A percentile compares a stretch with the other conserved stretches of the same genome.
These are phyloP conservation scores for Gnathonemus longibarbis DNA, from an alignment of 2,113 vertebrate species.

Conservation along the genomic window DNA sequence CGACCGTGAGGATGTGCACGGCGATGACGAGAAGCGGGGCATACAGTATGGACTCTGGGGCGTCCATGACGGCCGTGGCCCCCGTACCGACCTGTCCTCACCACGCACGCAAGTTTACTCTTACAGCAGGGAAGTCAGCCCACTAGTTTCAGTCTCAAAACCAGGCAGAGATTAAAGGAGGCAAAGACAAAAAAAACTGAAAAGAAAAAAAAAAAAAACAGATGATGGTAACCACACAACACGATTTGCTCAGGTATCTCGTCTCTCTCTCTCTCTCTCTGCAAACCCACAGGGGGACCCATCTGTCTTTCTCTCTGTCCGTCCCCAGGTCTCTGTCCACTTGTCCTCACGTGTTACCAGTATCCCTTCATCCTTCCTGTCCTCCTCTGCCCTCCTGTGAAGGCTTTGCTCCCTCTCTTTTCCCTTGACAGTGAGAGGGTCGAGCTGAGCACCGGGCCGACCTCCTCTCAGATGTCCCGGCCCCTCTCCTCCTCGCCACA, in stretches of 20 bases:
- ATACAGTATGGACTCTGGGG: conserved; percentile 45
- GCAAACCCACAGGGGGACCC: conserved; percentile 14
- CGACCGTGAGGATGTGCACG: conserved; percentile 53
- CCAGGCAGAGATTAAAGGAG: background rate
- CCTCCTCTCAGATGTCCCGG: background rate
- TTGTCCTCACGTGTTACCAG: background rate
- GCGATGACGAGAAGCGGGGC: conserved; percentile 51
- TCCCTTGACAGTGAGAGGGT: background rate
- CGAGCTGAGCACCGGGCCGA: background rate
- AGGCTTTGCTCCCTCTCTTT: background rate
- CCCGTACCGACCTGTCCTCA: background rate
- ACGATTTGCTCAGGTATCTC: background rate
- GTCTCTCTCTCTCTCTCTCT: background rate
- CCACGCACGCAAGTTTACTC: background rate
- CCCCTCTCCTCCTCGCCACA: background rate
- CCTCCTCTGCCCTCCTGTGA: background rate
- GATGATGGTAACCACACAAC: background rate
- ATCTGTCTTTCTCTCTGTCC: background rate
- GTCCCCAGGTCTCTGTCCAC: conserved; percentile 27
- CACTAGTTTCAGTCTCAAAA: background rate
- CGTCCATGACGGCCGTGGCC: conserved; percentile 42
- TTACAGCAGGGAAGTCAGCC: background rate
- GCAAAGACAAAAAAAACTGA: background rate
- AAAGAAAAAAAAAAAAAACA: background rate
- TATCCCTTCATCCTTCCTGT: conserved; percentile 7